A percentile compares a stretch with the other conserved stretches of the same genome.
Conservation (phyloP, 2,797 vertebrate genomes). For the Bovichtus diacanthus region DNA sequence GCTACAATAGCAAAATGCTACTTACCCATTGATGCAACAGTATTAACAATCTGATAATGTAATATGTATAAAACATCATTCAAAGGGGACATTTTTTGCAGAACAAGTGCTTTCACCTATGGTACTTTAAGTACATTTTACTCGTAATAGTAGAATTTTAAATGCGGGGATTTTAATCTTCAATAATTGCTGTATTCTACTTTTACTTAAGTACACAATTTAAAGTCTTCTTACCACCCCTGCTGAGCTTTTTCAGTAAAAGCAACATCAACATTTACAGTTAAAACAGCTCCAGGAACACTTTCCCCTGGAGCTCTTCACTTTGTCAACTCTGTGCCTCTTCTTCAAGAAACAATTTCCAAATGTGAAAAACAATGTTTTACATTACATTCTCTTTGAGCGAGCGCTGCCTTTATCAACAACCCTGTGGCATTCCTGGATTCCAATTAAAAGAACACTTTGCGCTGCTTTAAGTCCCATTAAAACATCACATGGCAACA, state of each 20-base stretch:
- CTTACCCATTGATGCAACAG: neutral
- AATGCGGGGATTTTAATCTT: neutral
- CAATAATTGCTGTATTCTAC: too few species aligned
- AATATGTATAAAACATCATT: neutral
- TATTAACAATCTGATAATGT: neutral
- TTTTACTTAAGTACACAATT: neutral
- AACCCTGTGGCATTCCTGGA: neutral
- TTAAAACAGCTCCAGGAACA: neutral
- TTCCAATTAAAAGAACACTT: constrained; percentile 49
- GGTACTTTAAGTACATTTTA: neutral
- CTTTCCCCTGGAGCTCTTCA: neutral
- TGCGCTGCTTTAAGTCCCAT: constrained; percentile 36
- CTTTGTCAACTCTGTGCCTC: neutral
- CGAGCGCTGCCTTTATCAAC: neutral
- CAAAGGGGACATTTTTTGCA: neutral
- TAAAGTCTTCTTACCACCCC: neutral
- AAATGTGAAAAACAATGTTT: neutral
- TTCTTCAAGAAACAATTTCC: constrained; percentile 1
- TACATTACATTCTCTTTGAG: neutral
- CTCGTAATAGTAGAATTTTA: neutral
- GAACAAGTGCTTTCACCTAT: neutral
- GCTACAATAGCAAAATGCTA: neutral
- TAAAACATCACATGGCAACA: constrained; percentile 43
- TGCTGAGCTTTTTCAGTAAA: constrained; percentile 8
- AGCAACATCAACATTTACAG: neutral